phyloP scores from a whole-genome alignment of 1,140 invertebrate species.

The Goniozus legneri region DNA sequence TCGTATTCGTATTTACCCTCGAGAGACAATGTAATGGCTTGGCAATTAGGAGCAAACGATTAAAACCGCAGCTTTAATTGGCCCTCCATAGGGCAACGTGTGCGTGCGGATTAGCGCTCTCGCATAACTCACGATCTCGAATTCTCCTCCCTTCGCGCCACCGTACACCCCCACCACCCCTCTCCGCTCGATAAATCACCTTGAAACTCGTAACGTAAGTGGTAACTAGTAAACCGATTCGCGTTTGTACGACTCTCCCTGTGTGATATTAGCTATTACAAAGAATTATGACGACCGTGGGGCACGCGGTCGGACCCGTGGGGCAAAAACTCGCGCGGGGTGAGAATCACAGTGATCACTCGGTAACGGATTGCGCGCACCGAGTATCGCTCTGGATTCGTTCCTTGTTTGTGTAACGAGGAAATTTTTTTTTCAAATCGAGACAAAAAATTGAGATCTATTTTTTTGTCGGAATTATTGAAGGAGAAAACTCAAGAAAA shows the following conservation, averaged over 20 bases:
- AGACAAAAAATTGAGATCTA: too few relatives aligned
- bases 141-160: conserved; percentile 4
- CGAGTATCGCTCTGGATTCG: too few relatives aligned
- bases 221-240: conserved; percentile 51
- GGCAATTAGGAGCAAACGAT: conserved; percentile 49
- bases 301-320: too few relatives aligned
- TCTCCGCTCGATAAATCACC: conserved; percentile 52
- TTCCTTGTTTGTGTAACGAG: too few relatives aligned
- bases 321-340: conserved; percentile 8
- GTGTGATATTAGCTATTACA: conserved; percentile 50
- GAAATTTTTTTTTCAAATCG: too few relatives aligned
- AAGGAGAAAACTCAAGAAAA: too few relatives aligned
- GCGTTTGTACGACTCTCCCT: conserved; percentile 45
- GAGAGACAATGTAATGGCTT: conserved; percentile 43
- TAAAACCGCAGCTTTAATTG: conserved; percentile 50
- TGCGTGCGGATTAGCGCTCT: conserved; percentile 37
- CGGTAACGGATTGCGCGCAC: conserved; percentile 31
- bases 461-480: too few relatives aligned
- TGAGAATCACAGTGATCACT: conserved; percentile 29
- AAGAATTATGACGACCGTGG: conserved; percentile 46
- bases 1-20: conserved; percentile 39
- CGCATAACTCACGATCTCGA: neutral
- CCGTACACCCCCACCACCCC: too few relatives aligned
- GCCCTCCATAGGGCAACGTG: conserved; percentile 28
- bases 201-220: conserved; percentile 40